These are phyloP conservation scores for Ancistrus triradiatus DNA, from an alignment of 2,113 vertebrate genomes.

Conservation along the genomic window DNA sequence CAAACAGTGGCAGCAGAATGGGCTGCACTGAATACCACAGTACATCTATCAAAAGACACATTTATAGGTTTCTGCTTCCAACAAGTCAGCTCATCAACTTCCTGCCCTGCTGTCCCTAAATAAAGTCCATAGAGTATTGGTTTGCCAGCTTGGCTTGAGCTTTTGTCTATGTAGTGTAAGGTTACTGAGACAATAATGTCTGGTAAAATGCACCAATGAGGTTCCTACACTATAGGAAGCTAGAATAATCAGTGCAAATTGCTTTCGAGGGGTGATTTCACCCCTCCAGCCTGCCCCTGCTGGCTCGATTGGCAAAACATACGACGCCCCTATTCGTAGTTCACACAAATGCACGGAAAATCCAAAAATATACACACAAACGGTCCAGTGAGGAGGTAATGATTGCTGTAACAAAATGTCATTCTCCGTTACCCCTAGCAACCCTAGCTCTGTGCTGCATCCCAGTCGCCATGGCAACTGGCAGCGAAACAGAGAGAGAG, in stretches of 20 bases:
- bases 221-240: neutral
- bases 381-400: slow-evolving; percentile 46
- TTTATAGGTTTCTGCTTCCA: too few species aligned
- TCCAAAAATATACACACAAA: slow-evolving; percentile 2
- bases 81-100: too few species aligned
- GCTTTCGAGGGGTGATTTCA: neutral
- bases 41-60: too few species aligned
- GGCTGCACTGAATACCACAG: too few species aligned
- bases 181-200: too few species aligned
- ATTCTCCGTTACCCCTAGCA: slow-evolving; percentile 63
- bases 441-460: slow-evolving; percentile 60
- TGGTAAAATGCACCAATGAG: too few species aligned
- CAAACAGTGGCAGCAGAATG: too few species aligned
- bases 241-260: too few species aligned
- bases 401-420: slow-evolving; percentile 61
- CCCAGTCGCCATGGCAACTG: slow-evolving; percentile 66
- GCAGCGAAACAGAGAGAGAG: slow-evolving; percentile 39
- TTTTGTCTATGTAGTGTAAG: too few species aligned
- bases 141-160: too few species aligned
- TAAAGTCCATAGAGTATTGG: too few species aligned
- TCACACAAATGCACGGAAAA: slow-evolving; percentile 31
- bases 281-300: neutral
- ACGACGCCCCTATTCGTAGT: slow-evolving; percentile 7
- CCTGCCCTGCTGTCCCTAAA: too few species aligned
- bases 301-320: neutral